phyloP scores from a whole-genome alignment of 2,888 invertebrate genomes.

The Petrolisthes cinctipes region DNA sequence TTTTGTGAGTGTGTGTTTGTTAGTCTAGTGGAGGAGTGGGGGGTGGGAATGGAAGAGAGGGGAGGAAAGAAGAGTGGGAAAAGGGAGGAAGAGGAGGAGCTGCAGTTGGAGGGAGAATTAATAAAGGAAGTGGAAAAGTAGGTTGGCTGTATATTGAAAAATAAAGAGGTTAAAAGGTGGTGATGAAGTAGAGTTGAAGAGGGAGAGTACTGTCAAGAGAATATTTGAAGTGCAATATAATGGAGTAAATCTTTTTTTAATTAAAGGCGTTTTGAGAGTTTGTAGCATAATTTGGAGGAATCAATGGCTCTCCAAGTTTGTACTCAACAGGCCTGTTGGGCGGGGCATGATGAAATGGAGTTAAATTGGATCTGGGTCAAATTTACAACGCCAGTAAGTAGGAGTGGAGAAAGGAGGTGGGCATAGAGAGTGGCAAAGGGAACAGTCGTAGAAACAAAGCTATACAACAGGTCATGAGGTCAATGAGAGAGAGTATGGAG shows the following conservation, averaged over 20 bases:
- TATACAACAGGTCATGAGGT: not conserved
- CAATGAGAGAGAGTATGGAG: conserved; percentile 3
- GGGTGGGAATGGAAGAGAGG: not conserved
- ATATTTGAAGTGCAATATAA: no score
- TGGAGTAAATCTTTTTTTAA: no score
- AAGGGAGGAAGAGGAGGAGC: not conserved
- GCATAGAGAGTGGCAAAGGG: not conserved
- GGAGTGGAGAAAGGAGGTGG: not conserved
- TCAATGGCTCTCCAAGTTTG: no score
- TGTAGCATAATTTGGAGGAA: no score
- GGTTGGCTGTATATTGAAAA: not conserved
- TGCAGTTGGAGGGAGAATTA: not conserved
- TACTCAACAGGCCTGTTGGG: no score
- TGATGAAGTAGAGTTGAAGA: not conserved
- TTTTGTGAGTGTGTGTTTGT: conserved; percentile 44
- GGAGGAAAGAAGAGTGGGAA: not conserved
- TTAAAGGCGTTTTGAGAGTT: no score
- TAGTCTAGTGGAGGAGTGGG: conserved; percentile 26
- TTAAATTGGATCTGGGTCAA: no score
- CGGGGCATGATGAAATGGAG: no score
- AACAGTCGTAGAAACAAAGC: not conserved
- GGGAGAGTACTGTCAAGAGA: not conserved
- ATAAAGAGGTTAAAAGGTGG: not conserved
- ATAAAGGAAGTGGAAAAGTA: not conserved
- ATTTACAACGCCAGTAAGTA: no score